Conservation (phyloP, 2,888 invertebrate genomes). For the Sphaerophoria taeniata region DNA sequence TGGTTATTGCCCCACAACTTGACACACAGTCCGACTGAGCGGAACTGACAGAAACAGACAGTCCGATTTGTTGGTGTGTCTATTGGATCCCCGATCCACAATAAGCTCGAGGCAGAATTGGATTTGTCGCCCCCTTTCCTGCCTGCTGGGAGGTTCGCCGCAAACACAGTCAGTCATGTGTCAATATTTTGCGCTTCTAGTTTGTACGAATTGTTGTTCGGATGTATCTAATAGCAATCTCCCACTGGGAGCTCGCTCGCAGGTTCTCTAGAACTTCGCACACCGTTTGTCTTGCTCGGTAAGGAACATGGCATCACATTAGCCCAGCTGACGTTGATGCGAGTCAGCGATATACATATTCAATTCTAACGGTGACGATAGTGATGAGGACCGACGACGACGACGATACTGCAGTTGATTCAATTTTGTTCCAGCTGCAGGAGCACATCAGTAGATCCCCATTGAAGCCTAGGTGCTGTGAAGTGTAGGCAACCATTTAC, state of each 20-base stretch:
- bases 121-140: slow-evolving; percentile 20
- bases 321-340: slow-evolving; percentile 70
- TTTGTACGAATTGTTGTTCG: slow-evolving; percentile 58
- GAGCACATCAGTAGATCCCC: neutral
- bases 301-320: slow-evolving; percentile 71
- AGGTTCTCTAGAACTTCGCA: slow-evolving; percentile 49
- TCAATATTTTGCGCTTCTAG: slow-evolving; percentile 73
- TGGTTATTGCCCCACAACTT: slow-evolving; percentile 33
- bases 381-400: slow-evolving; percentile 44
- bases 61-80: slow-evolving; percentile 39
- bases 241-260: slow-evolving; percentile 59
- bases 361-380: slow-evolving; percentile 72
- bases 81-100: slow-evolving; percentile 3
- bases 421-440: slow-evolving; percentile 54
- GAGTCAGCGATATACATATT: slow-evolving; percentile 69
- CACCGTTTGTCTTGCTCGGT: slow-evolving; percentile 64
- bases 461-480: slow-evolving; percentile 11
- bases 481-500: slow-evolving; percentile 53
- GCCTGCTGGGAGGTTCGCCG: neutral
- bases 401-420: slow-evolving; percentile 63
- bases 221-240: slow-evolving; percentile 51
- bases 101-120: slow-evolving; percentile 34
- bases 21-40: slow-evolving; percentile 19
- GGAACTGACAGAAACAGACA: slow-evolving; percentile 37
- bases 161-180: slow-evolving; percentile 63